Percentiles rank a stretch among this genome's conserved stretches.
These are phyloP conservation scores for Anguilla japonica DNA, from an alignment of 2,113 vertebrate species.

Conservation along the genomic window DNA sequence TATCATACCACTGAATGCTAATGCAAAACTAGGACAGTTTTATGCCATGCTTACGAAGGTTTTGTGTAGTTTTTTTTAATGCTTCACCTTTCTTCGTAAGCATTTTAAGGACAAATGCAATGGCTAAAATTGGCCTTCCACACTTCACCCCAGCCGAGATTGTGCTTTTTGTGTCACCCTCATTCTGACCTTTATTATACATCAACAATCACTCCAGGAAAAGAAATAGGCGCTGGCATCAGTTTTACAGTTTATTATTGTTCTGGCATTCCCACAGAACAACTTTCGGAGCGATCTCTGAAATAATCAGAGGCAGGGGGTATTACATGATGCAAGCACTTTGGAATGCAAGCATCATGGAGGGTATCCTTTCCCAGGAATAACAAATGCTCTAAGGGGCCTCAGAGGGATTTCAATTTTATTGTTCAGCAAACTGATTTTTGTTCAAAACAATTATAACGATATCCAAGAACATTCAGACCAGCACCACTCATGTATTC, in stretches of 20 bases:
- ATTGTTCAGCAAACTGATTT: constrained; percentile 7
- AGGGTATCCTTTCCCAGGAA: constrained; percentile 23
- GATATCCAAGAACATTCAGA: background rate
- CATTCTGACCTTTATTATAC: background rate
- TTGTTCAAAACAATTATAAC: background rate
- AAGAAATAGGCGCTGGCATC: background rate
- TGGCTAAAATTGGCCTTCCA: background rate
- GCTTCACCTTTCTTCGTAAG: background rate
- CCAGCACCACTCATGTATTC: background rate
- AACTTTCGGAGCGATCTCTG: background rate
- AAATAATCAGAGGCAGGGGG: background rate
- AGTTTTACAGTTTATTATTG: background rate
- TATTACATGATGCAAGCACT: constrained; percentile 33
- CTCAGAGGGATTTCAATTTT: background rate
- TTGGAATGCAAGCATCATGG: constrained; percentile 51
- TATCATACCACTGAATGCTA: background rate
- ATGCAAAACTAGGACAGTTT: background rate
- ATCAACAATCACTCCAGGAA: background rate
- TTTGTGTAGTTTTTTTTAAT: background rate
- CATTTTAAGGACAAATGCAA: background rate
- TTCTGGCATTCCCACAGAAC: background rate
- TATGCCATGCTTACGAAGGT: background rate
- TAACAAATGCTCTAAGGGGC: background rate
- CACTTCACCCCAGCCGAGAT: background rate
- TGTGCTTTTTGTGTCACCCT: background rate